Base-by-base conservation (phyloP, 1,140 invertebrate genomes). In the Zaprionus camerounensis region DNA sequence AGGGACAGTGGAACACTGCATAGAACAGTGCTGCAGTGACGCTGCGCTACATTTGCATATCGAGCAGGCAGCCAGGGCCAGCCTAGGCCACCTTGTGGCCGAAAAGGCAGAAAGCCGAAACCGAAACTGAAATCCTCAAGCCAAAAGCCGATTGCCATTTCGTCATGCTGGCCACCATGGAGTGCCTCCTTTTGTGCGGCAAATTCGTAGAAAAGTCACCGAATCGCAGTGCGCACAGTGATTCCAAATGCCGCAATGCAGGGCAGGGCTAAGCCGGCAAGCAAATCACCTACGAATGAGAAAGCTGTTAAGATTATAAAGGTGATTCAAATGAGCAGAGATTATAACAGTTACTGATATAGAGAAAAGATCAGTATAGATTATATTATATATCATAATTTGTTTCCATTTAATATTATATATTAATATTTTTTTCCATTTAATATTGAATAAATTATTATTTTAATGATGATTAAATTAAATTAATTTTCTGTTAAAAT, bases 111-210 rank as follows among this genome's bases (percentile, higher is more conserved):
- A 51, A 51, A 51, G 46, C 46, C 46, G 46, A 24, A 51, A 51
- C 22, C 13, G 12, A 41, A n/a, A 41, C 38, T 41, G 13, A 41
- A 41, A 41, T 34, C 31, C 31, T 11, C 9, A 34, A 46, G 41
- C 46, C 63, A 38, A 75, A 90, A 88, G 78, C 85, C 78, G 81
- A 84, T 87, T 80, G 64, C 83, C 85, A 90, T 90, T 88, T 88
- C 85, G 84, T 90, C 85, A 88, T 90, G 86, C 85, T 81, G 80
- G 75, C 85, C 81, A 74, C 31, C 31, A 71, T 84, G 81, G 81
- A 67, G 55, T 90, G 78, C 76, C 46, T 84, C 71, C 78, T 90
- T 85, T 88, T 91, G 88, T 88, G 81, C 28, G 53, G 58, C 68
- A 59, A 88, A 88, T 86, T 86, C 83, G 84, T 69, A 86, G 84